Conservation (phyloP, 2,113 vertebrate species). For the Xenotilapia caudafasciata region DNA sequence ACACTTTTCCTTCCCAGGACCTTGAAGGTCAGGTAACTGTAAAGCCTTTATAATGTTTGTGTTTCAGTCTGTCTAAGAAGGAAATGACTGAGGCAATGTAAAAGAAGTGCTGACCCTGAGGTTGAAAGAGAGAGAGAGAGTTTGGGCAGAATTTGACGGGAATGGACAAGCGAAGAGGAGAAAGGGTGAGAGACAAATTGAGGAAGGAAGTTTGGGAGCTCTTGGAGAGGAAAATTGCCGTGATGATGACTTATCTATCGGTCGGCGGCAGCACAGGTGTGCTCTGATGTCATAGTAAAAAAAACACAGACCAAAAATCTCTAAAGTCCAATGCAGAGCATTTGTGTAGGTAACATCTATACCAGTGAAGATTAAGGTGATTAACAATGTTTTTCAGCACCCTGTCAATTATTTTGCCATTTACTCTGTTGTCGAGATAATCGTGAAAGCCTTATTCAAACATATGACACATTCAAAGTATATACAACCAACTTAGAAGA, state of each 20-base stretch:
- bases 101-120: slow-evolving; percentile 47
- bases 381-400: background rate
- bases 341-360: background rate
- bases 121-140: background rate
- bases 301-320: background rate
- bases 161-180: background rate
- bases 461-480: background rate
- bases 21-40: slow-evolving; percentile 51
- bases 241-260: slow-evolving; percentile 3
- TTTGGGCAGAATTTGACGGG: background rate
- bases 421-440: background rate
- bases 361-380: background rate
- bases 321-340: background rate
- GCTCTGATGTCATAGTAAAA: slow-evolving; percentile 13
- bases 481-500: background rate
- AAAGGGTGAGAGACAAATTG: background rate
- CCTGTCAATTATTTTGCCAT: background rate
- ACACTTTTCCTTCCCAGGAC: slow-evolving; percentile 57
- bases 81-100: slow-evolving; percentile 54
- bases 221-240: slow-evolving; percentile 56
- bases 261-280: slow-evolving; percentile 37
- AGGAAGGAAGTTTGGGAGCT: slow-evolving; percentile 58
- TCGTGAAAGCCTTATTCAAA: background rate
- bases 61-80: slow-evolving; percentile 57
- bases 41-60: slow-evolving; percentile 47